Evolutionary conservation across 2,888 invertebrate species (phyloP), one percentile per base, ranked within the genome.

Genomic region (Ormyrus pomaceus): DNA sequence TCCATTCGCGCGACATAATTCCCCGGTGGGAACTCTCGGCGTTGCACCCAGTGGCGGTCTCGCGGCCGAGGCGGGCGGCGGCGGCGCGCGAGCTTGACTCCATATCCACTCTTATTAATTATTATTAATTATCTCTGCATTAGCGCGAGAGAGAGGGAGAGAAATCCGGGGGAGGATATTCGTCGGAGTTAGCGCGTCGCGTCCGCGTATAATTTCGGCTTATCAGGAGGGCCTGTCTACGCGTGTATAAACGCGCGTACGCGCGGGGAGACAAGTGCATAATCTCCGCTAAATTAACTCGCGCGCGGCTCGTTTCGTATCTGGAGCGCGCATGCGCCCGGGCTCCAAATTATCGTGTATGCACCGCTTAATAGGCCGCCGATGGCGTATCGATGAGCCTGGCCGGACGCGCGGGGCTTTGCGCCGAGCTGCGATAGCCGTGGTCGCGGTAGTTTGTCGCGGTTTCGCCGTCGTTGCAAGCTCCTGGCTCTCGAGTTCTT

Each of bases 51-150:
- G 34, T 34, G 3, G 3, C 34, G 3, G 34, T 34, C 34, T 34
- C 34, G 34, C 34, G 34, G 3, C 34, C 34, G 34, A 2, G 34
- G 3, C 34, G 34, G 34, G n/a, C n/a, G n/a, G n/a, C n/a, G n/a
- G n/a, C 34, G 34, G 34, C 34, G 34, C 34, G 3, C 34, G 34
- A 66, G 11, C 11, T 4, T 6, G 2, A 7, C 19, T 50, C 61
- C 34, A 10, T 34, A 64, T 13, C 46, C 13, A 9, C 34, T 11
- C 13, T 55, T 75, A 61, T 80, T 76, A 72, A 76, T 80, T 69
- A 80, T 66, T 76, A 72, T 76, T 80, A 76, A 80, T 76, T 79
- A 71, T 66, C 55, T 10, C 48, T 45, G 5, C 7, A 51, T 34
- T 10, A 45, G n/a, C 2, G 11, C 5, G 61, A 46, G 48, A 48